phyloP scores from a whole-genome alignment of 1,140 invertebrate species.

The Philopotamus ludificatus region DNA sequence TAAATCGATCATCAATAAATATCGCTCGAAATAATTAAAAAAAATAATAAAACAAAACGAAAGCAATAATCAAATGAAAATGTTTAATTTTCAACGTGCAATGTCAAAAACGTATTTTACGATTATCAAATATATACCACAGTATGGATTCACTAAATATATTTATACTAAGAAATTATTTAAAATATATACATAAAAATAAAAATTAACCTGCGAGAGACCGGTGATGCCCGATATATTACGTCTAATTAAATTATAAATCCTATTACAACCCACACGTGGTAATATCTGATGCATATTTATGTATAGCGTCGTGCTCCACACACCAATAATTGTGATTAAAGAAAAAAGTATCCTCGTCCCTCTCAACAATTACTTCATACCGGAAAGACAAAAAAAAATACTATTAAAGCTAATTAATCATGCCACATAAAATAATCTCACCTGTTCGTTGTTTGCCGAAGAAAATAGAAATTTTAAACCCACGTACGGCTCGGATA shows the following conservation, averaged over 20 bases:
- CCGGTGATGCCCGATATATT: background rate
- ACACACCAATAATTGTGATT: constrained; percentile 14
- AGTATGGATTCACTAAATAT: no score
- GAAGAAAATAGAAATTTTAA: constrained; percentile 43
- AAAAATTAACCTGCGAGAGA: constrained; percentile 6
- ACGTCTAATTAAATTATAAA: constrained; percentile 13
- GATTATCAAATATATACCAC: no score
- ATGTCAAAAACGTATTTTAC: no score
- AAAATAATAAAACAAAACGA: no score
- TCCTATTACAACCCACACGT: constrained; percentile 1
- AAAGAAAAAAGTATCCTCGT: constrained; percentile 1
- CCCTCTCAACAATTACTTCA: constrained; percentile 13
- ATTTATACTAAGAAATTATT: no score
- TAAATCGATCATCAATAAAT: no score
- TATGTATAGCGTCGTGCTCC: constrained; percentile 26
- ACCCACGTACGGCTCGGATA: constrained; percentile 42
- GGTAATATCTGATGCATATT: constrained; percentile 14
- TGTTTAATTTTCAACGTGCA: no score
- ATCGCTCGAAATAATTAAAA: no score
- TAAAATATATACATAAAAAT: background rate
- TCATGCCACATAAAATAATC: constrained; percentile 40
- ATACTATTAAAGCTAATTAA: constrained; percentile 22
- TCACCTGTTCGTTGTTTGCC: constrained; percentile 50
- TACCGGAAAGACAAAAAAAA: constrained; percentile 18
- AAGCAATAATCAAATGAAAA: no score